Base-by-base conservation (phyloP, 2,797 vertebrate genomes). In the Antennarius maculatus region DNA sequence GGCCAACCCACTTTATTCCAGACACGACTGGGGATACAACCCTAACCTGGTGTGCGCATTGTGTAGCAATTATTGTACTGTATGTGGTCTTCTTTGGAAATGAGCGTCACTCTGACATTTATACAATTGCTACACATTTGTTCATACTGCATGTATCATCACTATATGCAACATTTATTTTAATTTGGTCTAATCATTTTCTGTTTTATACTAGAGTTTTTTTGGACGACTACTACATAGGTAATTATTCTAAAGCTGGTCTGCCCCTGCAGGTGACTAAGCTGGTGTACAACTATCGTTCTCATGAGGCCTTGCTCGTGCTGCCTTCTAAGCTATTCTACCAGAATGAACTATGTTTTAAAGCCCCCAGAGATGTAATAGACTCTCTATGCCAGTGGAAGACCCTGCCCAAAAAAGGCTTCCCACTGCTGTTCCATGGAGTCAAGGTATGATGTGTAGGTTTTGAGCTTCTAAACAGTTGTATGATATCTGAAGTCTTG, bases 281-380 rank as follows among this genome's bases (percentile, higher is more conserved):
- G 75, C 93, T 99, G 1, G 82, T 95, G 28, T 97, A 95, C 88
- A 99, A 98, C 90, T 99, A 99, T 89, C 92, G 97, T 14, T 97
- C 96, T 0, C 97, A 99, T 37, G 90, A 95, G 17, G 91, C 91
- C 0, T 75, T 99, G 87, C 90, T 99, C 77, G 71, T 86, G 0
- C 88, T 99, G 80, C 96, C 98, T 0, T 98, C 96, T 2, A 93
- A 91, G 52, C 93, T 99, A 4, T 99, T 99, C 87, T 99, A 99
- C 71, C 86, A 93, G n/a, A 92, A 87, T 0, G 97, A 98, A 60
- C 88, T 99, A 10, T 91, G 92, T 59, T 93, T 93, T 57, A 95
- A 94, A 66, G 95, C 96, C 1, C 87, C 93, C 11, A 76, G 81
- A 59, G 50, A 78, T 2, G 77, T 94, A 13, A 95, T 95, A 43